Conservation (phyloP, 2,888 invertebrate species). For the Mesorhabditis belari region DNA sequence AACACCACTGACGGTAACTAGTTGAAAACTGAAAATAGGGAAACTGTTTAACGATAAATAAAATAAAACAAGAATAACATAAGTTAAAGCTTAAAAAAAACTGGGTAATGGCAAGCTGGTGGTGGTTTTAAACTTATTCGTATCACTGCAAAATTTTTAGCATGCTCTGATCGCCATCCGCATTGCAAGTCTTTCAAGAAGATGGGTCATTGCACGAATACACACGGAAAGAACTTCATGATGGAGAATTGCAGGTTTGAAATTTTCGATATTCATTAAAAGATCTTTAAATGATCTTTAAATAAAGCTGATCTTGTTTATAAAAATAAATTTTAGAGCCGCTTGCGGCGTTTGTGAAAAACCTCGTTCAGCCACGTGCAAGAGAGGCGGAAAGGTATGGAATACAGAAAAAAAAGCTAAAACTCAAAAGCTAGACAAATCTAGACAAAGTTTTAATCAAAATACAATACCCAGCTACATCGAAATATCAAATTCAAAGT, state of each 20-base stretch:
- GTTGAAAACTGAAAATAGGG: no score
- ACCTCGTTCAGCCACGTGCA: not conserved
- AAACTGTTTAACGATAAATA: no score
- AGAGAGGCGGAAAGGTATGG: not conserved
- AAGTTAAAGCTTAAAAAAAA: no score
- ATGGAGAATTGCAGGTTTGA: constrained; percentile 43
- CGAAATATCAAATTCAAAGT: no score
- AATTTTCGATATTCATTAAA: not conserved
- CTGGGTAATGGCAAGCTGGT: no score
- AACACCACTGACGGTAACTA: constrained; percentile 38
- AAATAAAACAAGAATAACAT: no score
- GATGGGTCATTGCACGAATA: constrained; percentile 29
- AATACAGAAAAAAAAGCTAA: not conserved
- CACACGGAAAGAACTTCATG: constrained; percentile 39
- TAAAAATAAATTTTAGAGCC: not conserved
- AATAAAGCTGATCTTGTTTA: no score
- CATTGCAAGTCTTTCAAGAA: constrained; percentile 33
- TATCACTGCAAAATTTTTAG: constrained; percentile 14
- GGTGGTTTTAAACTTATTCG: not conserved
- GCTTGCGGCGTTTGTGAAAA: not conserved
- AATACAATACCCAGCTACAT: no score
- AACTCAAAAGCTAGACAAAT: no score
- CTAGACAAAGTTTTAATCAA: no score
- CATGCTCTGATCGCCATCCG: constrained; percentile 45
- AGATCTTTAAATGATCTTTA: no score